A percentile compares a stretch with the other conserved stretches of the same genome.
Conservation (phyloP, 1,140 invertebrate species). For the Hylyphantes graminicola region DNA sequence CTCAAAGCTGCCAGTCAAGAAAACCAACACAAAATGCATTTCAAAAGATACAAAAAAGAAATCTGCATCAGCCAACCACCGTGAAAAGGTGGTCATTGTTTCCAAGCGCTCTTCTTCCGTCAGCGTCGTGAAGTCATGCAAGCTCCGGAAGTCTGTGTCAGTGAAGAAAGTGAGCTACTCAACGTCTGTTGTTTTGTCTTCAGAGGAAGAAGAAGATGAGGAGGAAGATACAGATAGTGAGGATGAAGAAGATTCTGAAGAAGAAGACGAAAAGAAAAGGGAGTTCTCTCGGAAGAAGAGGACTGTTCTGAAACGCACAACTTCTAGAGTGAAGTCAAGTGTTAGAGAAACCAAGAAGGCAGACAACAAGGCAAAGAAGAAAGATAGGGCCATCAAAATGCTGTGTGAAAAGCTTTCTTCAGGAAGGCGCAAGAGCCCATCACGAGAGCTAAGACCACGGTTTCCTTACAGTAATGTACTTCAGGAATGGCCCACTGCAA, state of each 20-base stretch:
- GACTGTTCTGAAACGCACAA: conserved; percentile 46
- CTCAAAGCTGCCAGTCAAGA: conserved; percentile 37
- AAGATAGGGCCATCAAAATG: conserved; percentile 54
- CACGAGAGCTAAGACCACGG: conserved; percentile 48
- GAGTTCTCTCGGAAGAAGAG: conserved; percentile 15
- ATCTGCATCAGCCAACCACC: not conserved
- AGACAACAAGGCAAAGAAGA: conserved; percentile 26
- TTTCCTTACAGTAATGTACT: conserved; percentile 53
- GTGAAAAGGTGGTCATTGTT: conserved; percentile 54
- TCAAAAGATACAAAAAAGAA: conserved; percentile 28
- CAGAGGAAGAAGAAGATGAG: conserved; percentile 45
- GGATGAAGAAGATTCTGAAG: conserved; percentile 8
- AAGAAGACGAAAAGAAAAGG: conserved; percentile 25
- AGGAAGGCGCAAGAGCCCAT: not conserved
- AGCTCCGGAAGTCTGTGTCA: conserved; percentile 34
- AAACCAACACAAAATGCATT: conserved; percentile 1
- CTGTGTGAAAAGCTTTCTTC: conserved; percentile 46
- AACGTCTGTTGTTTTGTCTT: conserved; percentile 44
- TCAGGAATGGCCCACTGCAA: conserved; percentile 55
- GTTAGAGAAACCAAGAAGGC: conserved; percentile 20
- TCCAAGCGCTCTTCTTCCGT: conserved; percentile 55
- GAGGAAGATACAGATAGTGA: conserved; percentile 41
- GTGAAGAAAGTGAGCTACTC: conserved; percentile 50
- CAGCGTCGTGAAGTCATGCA: conserved; percentile 51
- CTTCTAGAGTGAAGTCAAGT: conserved; percentile 48